Conservation (phyloP, 53 echinoderm and acorn worm genomes). For the Pentamera pediparva region DNA sequence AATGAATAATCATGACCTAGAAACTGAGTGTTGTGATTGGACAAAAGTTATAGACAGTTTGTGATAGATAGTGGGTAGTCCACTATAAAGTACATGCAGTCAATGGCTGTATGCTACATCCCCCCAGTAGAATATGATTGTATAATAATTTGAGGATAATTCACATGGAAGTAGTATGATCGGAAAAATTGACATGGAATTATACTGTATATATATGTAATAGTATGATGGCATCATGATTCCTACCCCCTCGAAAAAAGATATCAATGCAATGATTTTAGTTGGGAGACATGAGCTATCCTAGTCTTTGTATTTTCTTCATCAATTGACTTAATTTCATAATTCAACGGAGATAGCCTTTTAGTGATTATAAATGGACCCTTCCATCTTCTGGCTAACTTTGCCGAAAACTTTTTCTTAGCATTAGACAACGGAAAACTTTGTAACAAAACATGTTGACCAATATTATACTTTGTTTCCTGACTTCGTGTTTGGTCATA, state of each 20-base stretch:
- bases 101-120: slow-evolving; percentile 6
- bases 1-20: too few species aligned
- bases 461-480: slow-evolving; percentile 10
- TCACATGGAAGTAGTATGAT: not conserved
- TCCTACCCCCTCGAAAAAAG: not conserved
- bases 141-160: not conserved
- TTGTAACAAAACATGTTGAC: slow-evolving; percentile 33
- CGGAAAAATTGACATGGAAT: not conserved
- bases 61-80: not conserved
- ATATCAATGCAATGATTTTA: not conserved
- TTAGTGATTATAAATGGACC: not conserved
- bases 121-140: not conserved
- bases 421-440: slow-evolving; percentile 40
- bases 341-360: slow-evolving; percentile 1
- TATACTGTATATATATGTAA: not conserved
- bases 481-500: slow-evolving; percentile 33
- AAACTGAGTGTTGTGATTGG: too few species aligned
- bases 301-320: not conserved
- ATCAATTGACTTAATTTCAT: not conserved
- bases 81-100: too few species aligned
- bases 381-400: slow-evolving; percentile 37
- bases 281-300: not conserved
- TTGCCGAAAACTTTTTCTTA: slow-evolving; percentile 34
- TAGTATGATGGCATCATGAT: not conserved
- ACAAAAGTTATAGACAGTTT: too few species aligned